These are phyloP conservation scores for Drosophila parthenogenetica DNA, from an alignment of 2,888 invertebrate genomes.

Conservation along the genomic window DNA sequence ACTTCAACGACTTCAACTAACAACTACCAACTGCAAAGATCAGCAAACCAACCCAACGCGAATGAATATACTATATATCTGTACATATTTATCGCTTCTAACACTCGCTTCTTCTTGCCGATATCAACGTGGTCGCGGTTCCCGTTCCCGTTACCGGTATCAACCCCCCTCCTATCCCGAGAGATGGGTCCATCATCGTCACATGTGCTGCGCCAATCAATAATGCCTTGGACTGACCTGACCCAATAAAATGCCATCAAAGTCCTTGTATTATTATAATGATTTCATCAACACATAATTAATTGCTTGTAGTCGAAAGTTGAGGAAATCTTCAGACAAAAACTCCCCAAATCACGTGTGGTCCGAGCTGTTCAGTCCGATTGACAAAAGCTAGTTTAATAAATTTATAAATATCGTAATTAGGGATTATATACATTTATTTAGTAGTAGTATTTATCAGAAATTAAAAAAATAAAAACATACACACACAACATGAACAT, in stretches of 20 bases:
- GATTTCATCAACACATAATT: conserved; percentile 28
- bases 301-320: neutral
- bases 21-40: conserved; percentile 34
- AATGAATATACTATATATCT: conserved; percentile 19
- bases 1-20: conserved; percentile 41
- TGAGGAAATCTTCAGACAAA: neutral
- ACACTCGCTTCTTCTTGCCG: conserved; percentile 40
- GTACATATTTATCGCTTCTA: conserved; percentile 56
- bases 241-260: conserved; percentile 21
- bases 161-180: conserved; percentile 7
- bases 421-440: neutral
- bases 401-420: neutral
- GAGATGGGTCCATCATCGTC: conserved; percentile 25
- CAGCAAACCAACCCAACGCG: conserved; percentile 30
- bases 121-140: conserved; percentile 40
- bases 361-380: conserved; percentile 16
- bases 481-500: conserved; percentile 47
- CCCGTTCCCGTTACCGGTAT: neutral
- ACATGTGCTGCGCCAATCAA: conserved; percentile 43
- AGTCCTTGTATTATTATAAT: conserved; percentile 22
- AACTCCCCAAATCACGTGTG: neutral
- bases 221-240: conserved; percentile 33
- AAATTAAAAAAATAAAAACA: neutral
- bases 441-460: neutral
- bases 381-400: neutral